These are phyloP conservation scores for Ptychodera flava DNA, from an alignment of 35 echinoderm and acorn worm species.

Conservation along the genomic window DNA sequence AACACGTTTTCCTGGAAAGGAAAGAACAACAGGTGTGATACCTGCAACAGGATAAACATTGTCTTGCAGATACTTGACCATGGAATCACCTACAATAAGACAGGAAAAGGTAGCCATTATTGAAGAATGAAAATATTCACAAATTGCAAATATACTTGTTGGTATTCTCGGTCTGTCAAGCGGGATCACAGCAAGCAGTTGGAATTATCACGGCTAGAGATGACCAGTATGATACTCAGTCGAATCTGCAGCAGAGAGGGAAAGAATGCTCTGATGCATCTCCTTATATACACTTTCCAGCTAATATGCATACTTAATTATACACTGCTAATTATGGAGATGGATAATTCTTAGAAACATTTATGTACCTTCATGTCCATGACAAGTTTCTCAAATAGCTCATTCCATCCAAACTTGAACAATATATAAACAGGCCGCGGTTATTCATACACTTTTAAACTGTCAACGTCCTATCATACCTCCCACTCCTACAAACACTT, in stretches of 20 bases:
- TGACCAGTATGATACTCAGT: background rate
- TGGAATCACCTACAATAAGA: background rate
- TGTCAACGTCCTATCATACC: too few species aligned
- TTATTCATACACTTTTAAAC: too few species aligned
- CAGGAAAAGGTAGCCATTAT: background rate
- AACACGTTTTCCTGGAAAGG: background rate
- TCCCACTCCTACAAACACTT: too few species aligned
- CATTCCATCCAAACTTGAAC: too few species aligned
- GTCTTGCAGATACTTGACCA: background rate
- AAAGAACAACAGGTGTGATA: background rate
- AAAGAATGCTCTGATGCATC: background rate
- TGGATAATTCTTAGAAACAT: too few species aligned
- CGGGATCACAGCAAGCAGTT: background rate
- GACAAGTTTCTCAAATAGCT: too few species aligned
- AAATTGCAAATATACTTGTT: background rate
- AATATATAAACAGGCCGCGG: too few species aligned
- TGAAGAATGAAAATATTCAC: background rate
- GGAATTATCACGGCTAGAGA: background rate
- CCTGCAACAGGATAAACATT: background rate
- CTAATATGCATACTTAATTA: background rate
- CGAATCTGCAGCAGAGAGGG: background rate
- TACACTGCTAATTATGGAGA: too few species aligned
- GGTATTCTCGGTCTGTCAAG: background rate
- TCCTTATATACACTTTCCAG: background rate
- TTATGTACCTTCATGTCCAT: too few species aligned